Evolutionary conservation across 2,113 vertebrate genomes (phyloP), one percentile per base, ranked within the genome.

Genomic region (Scomber scombrus): DNA sequence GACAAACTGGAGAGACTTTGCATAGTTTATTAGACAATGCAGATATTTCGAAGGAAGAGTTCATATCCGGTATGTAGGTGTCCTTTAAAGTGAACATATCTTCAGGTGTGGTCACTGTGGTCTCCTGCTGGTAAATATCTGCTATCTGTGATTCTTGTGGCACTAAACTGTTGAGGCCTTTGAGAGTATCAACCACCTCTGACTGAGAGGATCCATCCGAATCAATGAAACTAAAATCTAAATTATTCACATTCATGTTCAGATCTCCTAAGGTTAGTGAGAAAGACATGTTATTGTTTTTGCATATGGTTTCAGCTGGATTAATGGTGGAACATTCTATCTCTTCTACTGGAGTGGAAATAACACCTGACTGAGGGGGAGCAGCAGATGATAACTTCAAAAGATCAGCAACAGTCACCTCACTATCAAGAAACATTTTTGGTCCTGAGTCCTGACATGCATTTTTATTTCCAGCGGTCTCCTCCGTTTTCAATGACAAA

Each of bases 221-320:
- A 87, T 95, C 95, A 54, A 95, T 94, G 45, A 95, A 95, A 75
- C 84, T 67, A 78, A 94, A 94, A 74, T 95, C 88, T 1, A 80
- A 89, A 66, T 91, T 75, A 57, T 88, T 91, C 31, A 89, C 80
- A 75, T 95, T 94, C 81, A 92, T 94, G 88, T 94, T 94, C 15
- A 93, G 81, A 88, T 95, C 95, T 72, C 75, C 89, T 19, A 81
- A 34, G 7, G 81, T 87, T 3, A 82, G 45, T 0, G 84, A 79
- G 50, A 84, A 86, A 43, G 88, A 88, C 40, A 72, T 40, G 4
- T 93, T 87, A 13, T 92, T 92, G 84, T 93, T 88, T 23, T 65
- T 29, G 55, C 76, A 76, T 0, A 58, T 26, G n/a, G 3, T 34
- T 64, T 88, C 72, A 8, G 16, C 51, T 40, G 57, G 34, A 64